These are phyloP conservation scores for Oxyruncus cristatus DNA, from an alignment of 2,113 vertebrate species.

Conservation along the genomic window DNA sequence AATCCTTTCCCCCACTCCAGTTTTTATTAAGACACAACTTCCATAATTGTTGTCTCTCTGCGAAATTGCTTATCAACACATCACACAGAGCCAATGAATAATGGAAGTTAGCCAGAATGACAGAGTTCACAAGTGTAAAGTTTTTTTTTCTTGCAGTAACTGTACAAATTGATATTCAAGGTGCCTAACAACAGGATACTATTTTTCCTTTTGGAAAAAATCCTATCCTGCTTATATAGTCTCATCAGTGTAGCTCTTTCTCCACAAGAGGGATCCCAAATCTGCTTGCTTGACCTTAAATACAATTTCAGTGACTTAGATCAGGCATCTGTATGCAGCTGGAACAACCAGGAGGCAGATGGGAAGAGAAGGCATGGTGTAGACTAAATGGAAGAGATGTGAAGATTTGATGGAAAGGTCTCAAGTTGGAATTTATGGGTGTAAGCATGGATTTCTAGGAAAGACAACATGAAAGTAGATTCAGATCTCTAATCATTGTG, in stretches of 20 bases:
- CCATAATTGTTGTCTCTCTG: neutral
- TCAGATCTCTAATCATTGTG: neutral
- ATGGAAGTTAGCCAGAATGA: neutral
- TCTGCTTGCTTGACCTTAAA: neutral
- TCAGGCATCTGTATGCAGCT: neutral
- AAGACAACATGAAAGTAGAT: neutral
- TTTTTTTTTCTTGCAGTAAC: neutral
- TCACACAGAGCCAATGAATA: neutral
- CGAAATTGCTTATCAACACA: neutral
- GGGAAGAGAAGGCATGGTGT: neutral
- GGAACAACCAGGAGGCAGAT: neutral
- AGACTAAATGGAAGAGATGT: neutral
- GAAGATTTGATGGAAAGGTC: neutral
- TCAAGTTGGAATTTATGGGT: neutral
- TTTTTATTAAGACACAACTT: neutral
- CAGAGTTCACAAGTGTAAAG: neutral
- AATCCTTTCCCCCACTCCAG: neutral
- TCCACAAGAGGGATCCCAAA: conserved; percentile 12
- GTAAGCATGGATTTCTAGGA: neutral
- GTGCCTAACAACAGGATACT: accelerated
- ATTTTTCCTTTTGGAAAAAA: neutral
- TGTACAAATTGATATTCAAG: neutral
- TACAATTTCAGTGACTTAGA: neutral
- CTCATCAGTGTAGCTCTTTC: neutral
- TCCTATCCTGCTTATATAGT: neutral